Base-by-base conservation (phyloP, 2,113 vertebrate species). In the Corvus moneduloides region DNA sequence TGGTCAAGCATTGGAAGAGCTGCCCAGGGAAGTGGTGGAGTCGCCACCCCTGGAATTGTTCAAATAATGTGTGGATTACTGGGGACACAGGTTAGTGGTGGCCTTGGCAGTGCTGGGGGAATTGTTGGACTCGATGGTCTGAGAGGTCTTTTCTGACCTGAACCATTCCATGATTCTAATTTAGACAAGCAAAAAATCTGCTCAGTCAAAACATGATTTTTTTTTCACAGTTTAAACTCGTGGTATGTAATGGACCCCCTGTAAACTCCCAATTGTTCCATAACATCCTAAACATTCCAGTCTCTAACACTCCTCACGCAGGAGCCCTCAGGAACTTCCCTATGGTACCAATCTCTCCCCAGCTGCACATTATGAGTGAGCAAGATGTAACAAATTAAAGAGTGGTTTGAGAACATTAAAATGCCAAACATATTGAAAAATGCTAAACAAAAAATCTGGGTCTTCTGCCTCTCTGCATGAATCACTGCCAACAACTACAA, bases 341-440 rank as follows among this genome's bases (percentile, higher is more conserved):
- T 4, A 10, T 2, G n/a, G 44, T 49, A 56, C 61, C 90, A 83
- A 23, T 78, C 88, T 54, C 88, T 68, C 48, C 58, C 46, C 30
- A 84, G 35, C 83, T 94, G 91, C 18, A 77, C 92, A 81, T 79
- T 68, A 81, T 32, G 86, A 95, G 89, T 64, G 80, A 96, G 90
- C 64, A 68, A 89, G 85, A 93, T 37, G 83, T 11, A 92, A 94
- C 62, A 92, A 97, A 96, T 90, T 94, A 88, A n/a, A 89, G 83
- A 81, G 63, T 13, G 76, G 72, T 93, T 94, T 61, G 89, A 78
- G 92, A 63, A 89, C 94, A 97, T 93, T 90, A 90, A 95, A 96
- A 96, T 96, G 92, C 94, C 92, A 96, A 96, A 89, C 88, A 90
- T 90, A 91, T 78, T 87, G 66, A 84, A 93, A 92, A 92, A 93